Base-by-base conservation (phyloP, 1,140 invertebrate genomes). In the Procambarus clarkii region DNA sequence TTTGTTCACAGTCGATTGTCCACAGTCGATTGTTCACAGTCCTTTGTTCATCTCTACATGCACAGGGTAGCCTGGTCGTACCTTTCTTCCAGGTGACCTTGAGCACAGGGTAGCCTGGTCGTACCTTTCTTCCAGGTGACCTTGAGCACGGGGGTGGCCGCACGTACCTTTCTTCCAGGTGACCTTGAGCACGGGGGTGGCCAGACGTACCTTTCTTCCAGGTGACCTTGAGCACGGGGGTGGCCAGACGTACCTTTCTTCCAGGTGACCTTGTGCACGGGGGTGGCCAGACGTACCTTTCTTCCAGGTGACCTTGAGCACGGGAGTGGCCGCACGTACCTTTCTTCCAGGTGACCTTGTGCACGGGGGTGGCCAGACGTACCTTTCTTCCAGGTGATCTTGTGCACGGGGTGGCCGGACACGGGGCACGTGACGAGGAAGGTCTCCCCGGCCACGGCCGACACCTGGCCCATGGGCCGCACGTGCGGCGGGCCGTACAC, bases 401-500 rank as follows among this genome's bases (percentile, higher is more conserved):
- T 93, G 18, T 94, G 91, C 13, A 95, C 93, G 34, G 95, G 95
- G 93, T 94, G 94, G 4, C 95, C 95, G 0, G 94, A 94, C 0
- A 95, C 95, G 82, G 95, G 95, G 93, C 95, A 95, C n/a, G 93
- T 93, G 3, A 95, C 93, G n/a, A 93, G 91, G 34, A 95, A 92
- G 24, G 92, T 93, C 78, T 94, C 93, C 48, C 94, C 94, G 24
- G 95, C 95, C 46, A 95, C 94, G 0, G 94, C 95, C 21, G 95
- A 95, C 21, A 95, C 88, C 88, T 95, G 95, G 8, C 93, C 92
- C 95, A 95, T 95, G 7, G 93, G 93, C 54, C 94, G 93, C 13
- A 95, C 94, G 88, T 94, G 94, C 0, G 95, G 95, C 95, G 95
- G 95, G 97, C 97, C 97, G 94, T 98, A 98, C 93, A 98, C 96